Conservation (phyloP, 2,113 vertebrate genomes). For the Anolis sagrei region DNA sequence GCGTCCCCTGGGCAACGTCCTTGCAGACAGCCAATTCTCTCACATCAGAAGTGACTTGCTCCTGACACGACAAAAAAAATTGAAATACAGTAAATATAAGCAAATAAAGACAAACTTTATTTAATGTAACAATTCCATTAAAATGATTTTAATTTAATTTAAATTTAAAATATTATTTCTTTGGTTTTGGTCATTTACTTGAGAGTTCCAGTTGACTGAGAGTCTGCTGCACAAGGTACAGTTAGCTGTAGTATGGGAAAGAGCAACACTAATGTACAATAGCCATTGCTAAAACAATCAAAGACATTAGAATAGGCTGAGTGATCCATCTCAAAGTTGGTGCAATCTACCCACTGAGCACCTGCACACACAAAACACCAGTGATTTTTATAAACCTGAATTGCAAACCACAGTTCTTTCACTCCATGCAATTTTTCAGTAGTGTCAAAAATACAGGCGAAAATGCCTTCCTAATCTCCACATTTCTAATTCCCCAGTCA, state of each 20-base stretch:
- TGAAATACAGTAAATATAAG: no score
- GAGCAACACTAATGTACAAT: not conserved
- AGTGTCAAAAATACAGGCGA: slow-evolving; percentile 44
- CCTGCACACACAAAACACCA: not conserved
- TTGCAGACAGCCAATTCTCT: no score
- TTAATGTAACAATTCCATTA: no score
- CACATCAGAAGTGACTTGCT: no score
- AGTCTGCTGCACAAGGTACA: not conserved
- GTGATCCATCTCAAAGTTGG: not conserved
- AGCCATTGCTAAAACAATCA: not conserved
- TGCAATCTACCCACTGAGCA: fast-evolving
- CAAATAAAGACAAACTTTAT: no score
- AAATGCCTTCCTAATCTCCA: slow-evolving; percentile 50
- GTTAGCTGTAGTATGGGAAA: not conserved
- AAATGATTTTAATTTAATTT: no score
- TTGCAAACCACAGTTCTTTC: slow-evolving; percentile 5
- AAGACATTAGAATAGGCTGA: not conserved
- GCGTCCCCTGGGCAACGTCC: no score
- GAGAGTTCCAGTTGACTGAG: no score
- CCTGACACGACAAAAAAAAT: no score
- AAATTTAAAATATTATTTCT: no score
- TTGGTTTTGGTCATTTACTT: no score
- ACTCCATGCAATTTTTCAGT: slow-evolving; percentile 27
- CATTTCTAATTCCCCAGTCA: slow-evolving; percentile 76
- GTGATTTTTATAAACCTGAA: not conserved